Evolutionary conservation across 2,888 invertebrate species (phyloP).

Genomic region (Rhabditoides inermis): DNA sequence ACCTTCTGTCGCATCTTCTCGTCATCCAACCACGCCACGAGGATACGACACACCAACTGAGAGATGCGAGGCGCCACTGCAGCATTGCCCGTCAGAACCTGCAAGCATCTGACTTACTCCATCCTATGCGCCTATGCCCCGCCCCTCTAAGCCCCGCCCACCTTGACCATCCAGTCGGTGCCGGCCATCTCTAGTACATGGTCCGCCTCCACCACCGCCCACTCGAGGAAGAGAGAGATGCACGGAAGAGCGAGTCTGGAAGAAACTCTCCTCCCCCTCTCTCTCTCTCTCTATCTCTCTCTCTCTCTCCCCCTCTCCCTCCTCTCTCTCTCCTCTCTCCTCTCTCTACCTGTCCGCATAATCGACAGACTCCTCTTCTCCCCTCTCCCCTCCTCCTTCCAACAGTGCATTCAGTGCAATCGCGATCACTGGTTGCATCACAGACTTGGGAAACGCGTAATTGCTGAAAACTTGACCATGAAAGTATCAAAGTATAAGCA

Average conservation of each 20-base stretch:
- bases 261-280: background rate
- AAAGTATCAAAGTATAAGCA: background rate
- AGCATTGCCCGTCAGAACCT: conserved; percentile 24
- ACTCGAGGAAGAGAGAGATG: conserved; percentile 33
- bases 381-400: no score
- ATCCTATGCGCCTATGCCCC: background rate
- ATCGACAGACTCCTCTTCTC: background rate
- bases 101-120: background rate
- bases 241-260: conserved; percentile 31
- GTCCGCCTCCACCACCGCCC: conserved; percentile 30
- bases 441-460: conserved; percentile 32
- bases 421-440: conserved; percentile 38
- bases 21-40: conserved; percentile 40
- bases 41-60: conserved; percentile 24
- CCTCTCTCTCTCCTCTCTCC: background rate
- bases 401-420: conserved; percentile 24
- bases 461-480: conserved; percentile 6
- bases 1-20: conserved; percentile 28
- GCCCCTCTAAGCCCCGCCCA: background rate
- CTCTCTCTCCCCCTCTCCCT: background rate
- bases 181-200: conserved; percentile 35
- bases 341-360: background rate
- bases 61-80: conserved; percentile 20
- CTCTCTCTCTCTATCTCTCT: background rate
- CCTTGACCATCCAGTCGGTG: conserved; percentile 38